These are phyloP conservation scores for Epirrhoe tristata DNA, from an alignment of 2,888 invertebrate species.

Conservation along the genomic window DNA sequence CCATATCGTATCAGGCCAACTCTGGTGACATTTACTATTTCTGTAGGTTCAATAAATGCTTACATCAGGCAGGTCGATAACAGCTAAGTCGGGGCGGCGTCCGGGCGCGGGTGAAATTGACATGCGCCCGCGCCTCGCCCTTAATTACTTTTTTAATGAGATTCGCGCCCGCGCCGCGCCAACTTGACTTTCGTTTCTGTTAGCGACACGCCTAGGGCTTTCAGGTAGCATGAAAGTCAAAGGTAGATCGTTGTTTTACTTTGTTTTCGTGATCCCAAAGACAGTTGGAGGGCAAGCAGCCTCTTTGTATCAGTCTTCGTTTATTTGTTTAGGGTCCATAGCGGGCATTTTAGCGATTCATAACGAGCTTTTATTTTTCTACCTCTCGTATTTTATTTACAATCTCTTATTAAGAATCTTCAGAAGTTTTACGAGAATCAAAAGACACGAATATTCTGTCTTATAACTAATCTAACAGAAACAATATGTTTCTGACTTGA, in stretches of 20 bases:
- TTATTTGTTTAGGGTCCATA: conserved; percentile 34
- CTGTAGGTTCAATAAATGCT: too few species aligned
- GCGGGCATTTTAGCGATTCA: conserved; percentile 24
- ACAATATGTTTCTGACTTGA: not conserved
- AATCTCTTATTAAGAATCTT: conserved; percentile 1
- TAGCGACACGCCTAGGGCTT: conserved; percentile 15
- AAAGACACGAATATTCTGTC: not conserved
- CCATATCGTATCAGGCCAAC: too few species aligned
- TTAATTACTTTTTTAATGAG: too few species aligned
- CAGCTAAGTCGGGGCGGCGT: too few species aligned
- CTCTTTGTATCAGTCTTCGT: conserved; percentile 29
- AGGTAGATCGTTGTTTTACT: conserved; percentile 26
- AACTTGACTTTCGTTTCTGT: too few species aligned
- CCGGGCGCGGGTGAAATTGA: too few species aligned
- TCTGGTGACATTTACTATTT: too few species aligned
- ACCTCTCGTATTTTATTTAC: conserved; percentile 7
- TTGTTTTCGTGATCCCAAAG: conserved; percentile 27
- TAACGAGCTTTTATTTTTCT: conserved; percentile 17
- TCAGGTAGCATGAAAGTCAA: conserved; percentile 39
- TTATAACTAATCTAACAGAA: not conserved
- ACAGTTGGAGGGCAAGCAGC: conserved; percentile 27
- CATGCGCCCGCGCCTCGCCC: too few species aligned
- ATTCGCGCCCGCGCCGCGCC: too few species aligned
- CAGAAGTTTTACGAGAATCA: not conserved
- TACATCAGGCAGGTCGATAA: too few species aligned